Conservation (phyloP, 2,113 vertebrate genomes). For the Pyrgilauda ruficollis region DNA sequence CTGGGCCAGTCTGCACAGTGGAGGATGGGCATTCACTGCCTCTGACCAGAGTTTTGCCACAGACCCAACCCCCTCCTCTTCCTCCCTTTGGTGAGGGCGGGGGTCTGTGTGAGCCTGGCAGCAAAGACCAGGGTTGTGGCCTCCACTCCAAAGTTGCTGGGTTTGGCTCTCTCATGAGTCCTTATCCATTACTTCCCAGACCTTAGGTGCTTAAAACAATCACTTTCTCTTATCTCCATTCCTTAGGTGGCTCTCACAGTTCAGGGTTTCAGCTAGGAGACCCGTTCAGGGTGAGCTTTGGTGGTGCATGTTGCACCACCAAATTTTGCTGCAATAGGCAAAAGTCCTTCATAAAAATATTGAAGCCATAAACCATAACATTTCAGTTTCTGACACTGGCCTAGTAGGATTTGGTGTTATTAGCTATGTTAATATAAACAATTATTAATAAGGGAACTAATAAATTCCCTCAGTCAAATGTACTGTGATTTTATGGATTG, state of each 20-base stretch:
- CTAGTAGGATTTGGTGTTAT: not conserved
- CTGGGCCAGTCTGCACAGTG: rapidly evolving
- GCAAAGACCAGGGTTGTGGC: not conserved
- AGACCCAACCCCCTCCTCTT: not conserved
- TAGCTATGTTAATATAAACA: not conserved
- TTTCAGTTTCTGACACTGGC: not conserved
- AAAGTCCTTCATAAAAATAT: not conserved
- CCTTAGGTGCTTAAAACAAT: not conserved
- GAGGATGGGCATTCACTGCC: not conserved
- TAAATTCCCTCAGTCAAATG: not conserved
- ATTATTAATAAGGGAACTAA: not conserved
- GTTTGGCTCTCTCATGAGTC: not conserved
- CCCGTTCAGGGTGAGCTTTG: not conserved
- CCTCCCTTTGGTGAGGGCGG: too few species aligned
- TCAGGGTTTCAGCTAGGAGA: not conserved
- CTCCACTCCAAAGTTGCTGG: not conserved
- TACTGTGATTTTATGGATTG: not conserved
- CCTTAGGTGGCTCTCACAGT: not conserved
- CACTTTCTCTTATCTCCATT: not conserved
- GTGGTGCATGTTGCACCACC: not conserved
- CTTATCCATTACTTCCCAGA: not conserved
- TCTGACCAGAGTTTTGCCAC: not conserved
- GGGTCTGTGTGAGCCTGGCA: not conserved
- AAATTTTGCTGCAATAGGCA: not conserved
- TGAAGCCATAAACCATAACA: not conserved